Evolutionary conservation across 2,888 invertebrate genomes (phyloP).

Genomic region (Sinodicranocentrus sp.): DNA sequence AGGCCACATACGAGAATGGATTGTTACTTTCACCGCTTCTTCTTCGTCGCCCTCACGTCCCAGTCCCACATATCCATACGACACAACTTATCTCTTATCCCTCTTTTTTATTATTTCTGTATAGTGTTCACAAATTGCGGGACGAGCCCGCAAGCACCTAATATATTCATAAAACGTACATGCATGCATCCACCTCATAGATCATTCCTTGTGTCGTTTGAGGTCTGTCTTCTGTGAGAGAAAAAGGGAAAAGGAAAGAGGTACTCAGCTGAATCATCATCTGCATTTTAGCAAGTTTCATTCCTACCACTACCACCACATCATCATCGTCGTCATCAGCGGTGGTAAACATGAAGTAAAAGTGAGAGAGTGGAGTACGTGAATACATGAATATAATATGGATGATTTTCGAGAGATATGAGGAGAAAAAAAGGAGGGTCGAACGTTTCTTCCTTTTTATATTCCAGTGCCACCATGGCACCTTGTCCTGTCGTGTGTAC

Average conservation of each 20-base stretch:
- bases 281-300: constrained; percentile 44
- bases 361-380: neutral
- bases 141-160: neutral
- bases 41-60: neutral
- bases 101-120: neutral
- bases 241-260: constrained; percentile 19
- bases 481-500: constrained; percentile 19
- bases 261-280: constrained; percentile 48
- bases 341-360: constrained; percentile 19
- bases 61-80: neutral
- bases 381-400: constrained; percentile 7
- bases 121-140: neutral
- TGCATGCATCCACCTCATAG: constrained; percentile 47
- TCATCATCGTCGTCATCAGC: constrained; percentile 29
- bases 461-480: neutral
- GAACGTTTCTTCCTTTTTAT: constrained; percentile 12
- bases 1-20: neutral
- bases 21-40: neutral
- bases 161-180: constrained; percentile 13
- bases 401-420: neutral
- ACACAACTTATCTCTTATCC: neutral
- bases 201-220: constrained; percentile 55
- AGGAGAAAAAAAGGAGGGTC: neutral
- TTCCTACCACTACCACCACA: constrained; percentile 14
- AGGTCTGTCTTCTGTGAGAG: constrained; percentile 44